These are phyloP conservation scores for Ylistrum balloti DNA, from an alignment of 1,140 invertebrate species.

Conservation along the genomic window DNA sequence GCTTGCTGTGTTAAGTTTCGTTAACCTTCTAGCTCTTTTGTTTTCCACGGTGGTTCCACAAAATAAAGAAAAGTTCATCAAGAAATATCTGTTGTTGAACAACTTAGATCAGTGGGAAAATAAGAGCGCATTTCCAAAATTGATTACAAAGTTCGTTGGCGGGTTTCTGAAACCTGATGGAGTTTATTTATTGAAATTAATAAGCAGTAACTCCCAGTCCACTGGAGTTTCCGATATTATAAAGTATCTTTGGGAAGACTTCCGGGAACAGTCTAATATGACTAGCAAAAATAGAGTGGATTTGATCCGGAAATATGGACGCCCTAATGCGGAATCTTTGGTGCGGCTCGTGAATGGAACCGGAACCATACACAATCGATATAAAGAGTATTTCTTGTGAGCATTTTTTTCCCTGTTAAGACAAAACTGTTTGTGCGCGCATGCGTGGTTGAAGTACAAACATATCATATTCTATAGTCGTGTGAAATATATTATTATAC, in stretches of 20 bases:
- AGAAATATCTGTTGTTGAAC: slow-evolving; percentile 78
- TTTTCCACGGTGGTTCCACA: slow-evolving; percentile 74
- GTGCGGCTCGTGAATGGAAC: neutral
- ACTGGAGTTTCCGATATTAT: slow-evolving; percentile 69
- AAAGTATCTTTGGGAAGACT: slow-evolving; percentile 66
- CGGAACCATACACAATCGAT: neutral
- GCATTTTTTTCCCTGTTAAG: neutral
- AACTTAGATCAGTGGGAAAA: slow-evolving; percentile 73
- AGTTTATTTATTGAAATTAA: slow-evolving; percentile 58
- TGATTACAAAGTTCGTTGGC: slow-evolving; percentile 63
- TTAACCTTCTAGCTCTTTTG: slow-evolving; percentile 71
- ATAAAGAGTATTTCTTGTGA: slow-evolving; percentile 1
- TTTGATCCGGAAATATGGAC: neutral
- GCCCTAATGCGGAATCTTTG: neutral
- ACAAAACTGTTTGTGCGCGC: no score
- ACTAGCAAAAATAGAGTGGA: neutral
- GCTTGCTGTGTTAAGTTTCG: slow-evolving; percentile 78
- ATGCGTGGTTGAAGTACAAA: no score
- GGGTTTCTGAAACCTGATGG: slow-evolving; percentile 55
- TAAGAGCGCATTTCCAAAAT: slow-evolving; percentile 54
- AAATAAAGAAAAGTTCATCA: slow-evolving; percentile 77
- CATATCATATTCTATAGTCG: no score
- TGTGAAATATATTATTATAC: no score
- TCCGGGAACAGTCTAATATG: slow-evolving; percentile 35
- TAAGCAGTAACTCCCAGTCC: slow-evolving; percentile 70